A percentile compares a stretch with the other conserved stretches of the same genome.
Evolutionary conservation across 2,797 vertebrate genomes (phyloP).

Genomic region (Falco naumanni): DNA sequence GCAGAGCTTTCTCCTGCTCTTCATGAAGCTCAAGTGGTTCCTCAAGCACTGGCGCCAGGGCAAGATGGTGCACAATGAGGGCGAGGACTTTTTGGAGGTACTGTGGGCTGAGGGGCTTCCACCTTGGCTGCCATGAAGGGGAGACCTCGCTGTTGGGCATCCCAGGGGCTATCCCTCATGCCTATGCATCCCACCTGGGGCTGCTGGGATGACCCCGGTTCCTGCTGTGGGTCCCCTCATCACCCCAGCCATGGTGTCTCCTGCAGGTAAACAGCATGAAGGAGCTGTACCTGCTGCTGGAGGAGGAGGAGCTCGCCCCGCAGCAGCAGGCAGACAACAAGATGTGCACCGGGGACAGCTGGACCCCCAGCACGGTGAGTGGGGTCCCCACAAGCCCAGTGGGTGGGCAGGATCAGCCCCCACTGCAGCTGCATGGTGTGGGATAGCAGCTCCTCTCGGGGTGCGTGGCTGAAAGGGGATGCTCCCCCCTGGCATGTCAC

Average conservation of each 20-base stretch:
- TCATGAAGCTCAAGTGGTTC: conserved; percentile 97
- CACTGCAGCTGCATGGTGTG: accelerated
- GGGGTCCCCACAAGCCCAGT: accelerated
- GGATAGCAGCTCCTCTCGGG: accelerated
- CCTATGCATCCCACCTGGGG: not conserved
- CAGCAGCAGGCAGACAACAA: conserved; percentile 89
- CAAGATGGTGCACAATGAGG: conserved; percentile 86
- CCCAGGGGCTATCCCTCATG: not conserved
- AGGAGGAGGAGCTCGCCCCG: conserved; percentile 87
- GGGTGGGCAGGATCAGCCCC: not conserved
- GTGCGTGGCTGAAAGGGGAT: not conserved
- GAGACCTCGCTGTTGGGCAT: accelerated
- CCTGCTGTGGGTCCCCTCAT: not conserved
- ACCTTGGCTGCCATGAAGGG: not conserved
- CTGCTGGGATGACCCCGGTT: not conserved
- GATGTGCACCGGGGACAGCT: conserved; percentile 79
- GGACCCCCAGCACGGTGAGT: conserved; percentile 82
- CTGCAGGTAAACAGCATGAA: conserved; percentile 93
- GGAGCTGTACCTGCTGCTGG: conserved; percentile 91
- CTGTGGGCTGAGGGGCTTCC: not conserved
- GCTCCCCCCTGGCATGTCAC: not conserved
- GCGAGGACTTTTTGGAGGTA: conserved; percentile 93
- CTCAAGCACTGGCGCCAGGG: conserved; percentile 95
- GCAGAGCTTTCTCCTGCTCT: conserved; percentile 92
- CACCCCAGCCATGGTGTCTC: not conserved